Evolutionary conservation across 1,140 invertebrate genomes (phyloP), one percentile per base, ranked within the genome.

Genomic region (Lordiphosa stackelbergi): DNA sequence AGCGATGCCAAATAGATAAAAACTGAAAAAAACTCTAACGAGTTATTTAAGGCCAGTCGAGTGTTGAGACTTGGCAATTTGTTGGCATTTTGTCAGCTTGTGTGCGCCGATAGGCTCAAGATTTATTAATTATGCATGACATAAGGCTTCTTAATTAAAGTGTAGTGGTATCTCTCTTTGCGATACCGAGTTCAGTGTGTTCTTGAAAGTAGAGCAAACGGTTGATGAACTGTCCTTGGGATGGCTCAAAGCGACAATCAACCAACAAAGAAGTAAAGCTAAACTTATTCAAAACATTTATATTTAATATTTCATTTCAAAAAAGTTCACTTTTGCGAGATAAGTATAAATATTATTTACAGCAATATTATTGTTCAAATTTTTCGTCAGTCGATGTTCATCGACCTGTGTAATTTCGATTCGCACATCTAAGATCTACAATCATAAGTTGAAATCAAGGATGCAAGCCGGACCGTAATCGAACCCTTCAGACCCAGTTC

Each of bases 1-100:
- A 81, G 77, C 72, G 77, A 83, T 83, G 64, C 34, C 54, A 68
- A 58, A 54, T 52, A 81, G 74, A 78, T 78, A 83, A 81, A 70
- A 74, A 57, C 53, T 11, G 11, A 43, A 24, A 43, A 28, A 28
- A 24, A 46, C 22, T 43, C 68, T 79, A 81, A 81, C 77, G 70
- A 81, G 77, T 81, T 81, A 77, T 60, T 81, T 83, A 77, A 75
- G 59, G 63, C 49, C 62, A 45, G 42, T 43, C 49, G 31, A 43
- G 42, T 38, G 34, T 38, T 6, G 13, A 38, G 16, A 42, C 24
- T 65, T 65, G 66, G 45, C 77, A 83, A 83, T 83, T 83, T 83
- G 77, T 84, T 83, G 72, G 54, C 66, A 62, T 71, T 79, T 79
- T 79, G 75, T 81, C 75, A 68, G 71, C 51, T 47, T 48, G 47